Percentiles rank a stretch among this genome's conserved stretches.
Evolutionary conservation across 1,140 invertebrate genomes (phyloP).

Genomic region (Pseudomyrmex flavicornis): DNA sequence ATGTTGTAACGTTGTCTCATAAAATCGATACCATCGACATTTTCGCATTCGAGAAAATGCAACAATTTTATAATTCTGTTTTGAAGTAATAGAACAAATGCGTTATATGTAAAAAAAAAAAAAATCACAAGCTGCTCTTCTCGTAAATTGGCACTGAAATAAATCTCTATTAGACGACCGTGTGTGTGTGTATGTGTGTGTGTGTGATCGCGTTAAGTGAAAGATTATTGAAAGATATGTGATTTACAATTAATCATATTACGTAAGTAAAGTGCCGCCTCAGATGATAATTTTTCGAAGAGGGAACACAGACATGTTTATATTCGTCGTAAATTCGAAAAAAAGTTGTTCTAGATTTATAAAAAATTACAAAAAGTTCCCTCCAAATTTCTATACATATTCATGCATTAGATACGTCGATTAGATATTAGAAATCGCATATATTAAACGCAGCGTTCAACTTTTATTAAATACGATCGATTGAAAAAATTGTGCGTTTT

Average conservation of each 20-base stretch:
- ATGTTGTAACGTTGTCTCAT: background rate
- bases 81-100: conserved; percentile 17
- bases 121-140: background rate
- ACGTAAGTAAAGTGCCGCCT: conserved; percentile 3
- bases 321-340: conserved; percentile 14
- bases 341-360: background rate
- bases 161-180: background rate
- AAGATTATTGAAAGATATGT: background rate
- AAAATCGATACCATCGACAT: conserved; percentile 4
- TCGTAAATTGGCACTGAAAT: conserved; percentile 42
- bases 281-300: conserved; percentile 6
- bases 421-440: conserved; percentile 37
- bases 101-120: background rate
- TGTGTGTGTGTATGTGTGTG: too few relatives aligned
- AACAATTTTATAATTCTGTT: conserved; percentile 16
- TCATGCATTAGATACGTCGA: conserved; percentile 41
- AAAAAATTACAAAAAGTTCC: too few relatives aligned
- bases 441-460: conserved; percentile 38
- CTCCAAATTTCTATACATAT: conserved; percentile 7
- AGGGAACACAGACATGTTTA: conserved; percentile 7
- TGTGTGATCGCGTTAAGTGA: background rate
- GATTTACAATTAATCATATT: background rate
- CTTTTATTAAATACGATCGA: background rate
- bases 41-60: conserved; percentile 18
- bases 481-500: conserved; percentile 45